Evolutionary conservation across 2,797 vertebrate species (phyloP), one percentile per base, ranked within the genome.

Genomic region (Sebastes melanostomus): DNA sequence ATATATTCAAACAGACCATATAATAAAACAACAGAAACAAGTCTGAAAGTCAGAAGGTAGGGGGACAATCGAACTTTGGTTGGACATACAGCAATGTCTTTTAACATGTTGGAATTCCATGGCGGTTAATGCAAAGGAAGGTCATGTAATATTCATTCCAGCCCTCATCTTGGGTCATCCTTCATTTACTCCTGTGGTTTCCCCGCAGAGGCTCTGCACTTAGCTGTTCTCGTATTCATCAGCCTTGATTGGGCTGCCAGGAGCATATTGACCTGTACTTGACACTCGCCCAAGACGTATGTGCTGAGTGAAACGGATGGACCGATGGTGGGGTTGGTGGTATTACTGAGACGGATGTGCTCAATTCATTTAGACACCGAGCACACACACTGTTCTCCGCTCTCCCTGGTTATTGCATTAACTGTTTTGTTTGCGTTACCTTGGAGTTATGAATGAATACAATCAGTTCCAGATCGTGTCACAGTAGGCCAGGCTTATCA

Each of bases 231-330:
- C 24, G 2, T 82, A 92, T 91, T 90, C 88, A 91, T 93, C 91
- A 91, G 75, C 77, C 80, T 72, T 89, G 89, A 92, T 89, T 90
- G 86, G 84, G 78, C 88, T 89, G 88, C 91, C 83, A 82, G 82
- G 50, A 81, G 86, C 69, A 86, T 86, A 89, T 71, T 94, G 93
- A 94, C 93, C 91, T 83, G 85, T 76, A 79, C 85, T 91, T 94
- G 91, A 91, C 89, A 81, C 84, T 58, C 71, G 87, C 77, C 72
- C 5, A 85, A 91, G 92, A 91, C 32, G 4, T 89, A 84, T 81
- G 90, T 58, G 85, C 81, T 24, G 83, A 85, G 81, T 8, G 71
- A 88, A 92, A 75, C 20, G 54, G 89, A 82, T 55, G 72, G 77
- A 61, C 10, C 16, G 58, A 62, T 9, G 56, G 73, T 66, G 70